Conservation (phyloP, 2,113 vertebrate genomes). For the Strix uralensis region DNA sequence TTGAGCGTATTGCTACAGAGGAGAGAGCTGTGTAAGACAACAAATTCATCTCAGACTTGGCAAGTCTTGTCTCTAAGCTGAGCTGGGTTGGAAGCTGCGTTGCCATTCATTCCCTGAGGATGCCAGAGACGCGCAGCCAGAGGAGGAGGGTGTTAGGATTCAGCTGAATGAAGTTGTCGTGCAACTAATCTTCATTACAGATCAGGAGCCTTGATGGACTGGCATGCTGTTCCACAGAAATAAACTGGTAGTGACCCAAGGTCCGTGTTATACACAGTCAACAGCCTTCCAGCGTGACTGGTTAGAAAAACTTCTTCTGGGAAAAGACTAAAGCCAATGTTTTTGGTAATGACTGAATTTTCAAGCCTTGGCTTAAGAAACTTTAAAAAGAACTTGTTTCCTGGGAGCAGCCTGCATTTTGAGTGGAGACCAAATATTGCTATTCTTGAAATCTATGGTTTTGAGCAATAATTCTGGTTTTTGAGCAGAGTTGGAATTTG, state of each 20-base stretch:
- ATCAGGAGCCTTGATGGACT: not conserved
- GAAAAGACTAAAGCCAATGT: not conserved
- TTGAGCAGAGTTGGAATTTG: not conserved
- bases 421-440: not conserved
- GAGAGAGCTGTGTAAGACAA: not conserved
- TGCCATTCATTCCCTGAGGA: not conserved
- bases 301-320: not conserved
- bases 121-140: not conserved
- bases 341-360: not conserved
- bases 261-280: rapidly evolving
- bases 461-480: not conserved
- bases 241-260: not conserved
- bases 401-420: not conserved
- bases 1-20: not conserved
- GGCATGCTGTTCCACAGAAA: not conserved
- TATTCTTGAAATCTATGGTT: not conserved
- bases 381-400: not conserved
- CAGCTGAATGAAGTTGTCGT: not conserved
- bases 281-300: not conserved
- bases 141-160: not conserved
- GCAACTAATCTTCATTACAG: not conserved
- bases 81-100: not conserved
- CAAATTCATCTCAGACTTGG: not conserved
- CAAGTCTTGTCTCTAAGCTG: not conserved
- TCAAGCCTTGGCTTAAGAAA: not conserved